Conservation (phyloP, 2,797 vertebrate genomes). For the Argya squamiceps region DNA sequence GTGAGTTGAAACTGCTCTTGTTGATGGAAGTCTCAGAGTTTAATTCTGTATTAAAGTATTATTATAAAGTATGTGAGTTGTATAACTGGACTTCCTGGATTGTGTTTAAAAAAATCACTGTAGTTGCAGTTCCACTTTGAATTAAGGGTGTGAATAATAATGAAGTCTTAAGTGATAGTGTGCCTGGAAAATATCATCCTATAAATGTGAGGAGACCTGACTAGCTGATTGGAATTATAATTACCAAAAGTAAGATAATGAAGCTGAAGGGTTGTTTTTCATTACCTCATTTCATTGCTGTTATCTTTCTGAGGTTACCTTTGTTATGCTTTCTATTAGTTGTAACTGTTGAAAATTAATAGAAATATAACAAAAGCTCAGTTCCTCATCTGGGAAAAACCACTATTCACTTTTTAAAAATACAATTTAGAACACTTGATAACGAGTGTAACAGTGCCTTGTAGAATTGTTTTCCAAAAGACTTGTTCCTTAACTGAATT, state of each 20-base stretch:
- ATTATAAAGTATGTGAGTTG: background rate
- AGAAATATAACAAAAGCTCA: background rate
- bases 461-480: conserved; percentile 13
- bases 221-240: conserved; percentile 5
- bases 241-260: conserved; percentile 26
- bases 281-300: background rate
- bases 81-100: background rate
- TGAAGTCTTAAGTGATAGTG: background rate
- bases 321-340: background rate
- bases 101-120: background rate
- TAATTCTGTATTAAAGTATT: background rate
- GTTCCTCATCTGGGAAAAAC: background rate
- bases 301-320: conserved; percentile 18
- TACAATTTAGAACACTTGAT: background rate
- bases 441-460: background rate
- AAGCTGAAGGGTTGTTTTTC: conserved; percentile 7
- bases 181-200: background rate
- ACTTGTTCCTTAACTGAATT: background rate
- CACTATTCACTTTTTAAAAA: background rate
- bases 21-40: background rate
- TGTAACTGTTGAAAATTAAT: conserved; percentile 19
- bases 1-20: background rate
- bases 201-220: background rate
- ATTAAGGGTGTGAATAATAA: background rate
- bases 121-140: background rate